Evolutionary conservation across 2,888 invertebrate genomes (phyloP).

Genomic region (Chaitophorus viminalis): DNA sequence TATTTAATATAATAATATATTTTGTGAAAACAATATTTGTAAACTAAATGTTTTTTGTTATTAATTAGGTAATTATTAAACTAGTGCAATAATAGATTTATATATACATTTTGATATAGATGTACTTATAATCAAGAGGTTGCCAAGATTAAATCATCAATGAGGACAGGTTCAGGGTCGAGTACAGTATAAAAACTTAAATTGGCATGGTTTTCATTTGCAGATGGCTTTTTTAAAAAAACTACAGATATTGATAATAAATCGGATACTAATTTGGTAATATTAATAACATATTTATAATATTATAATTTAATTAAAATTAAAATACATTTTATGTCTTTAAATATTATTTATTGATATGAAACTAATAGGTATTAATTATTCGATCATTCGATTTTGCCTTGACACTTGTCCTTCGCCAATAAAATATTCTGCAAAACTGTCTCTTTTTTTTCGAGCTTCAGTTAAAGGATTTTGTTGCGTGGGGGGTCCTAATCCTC

Average conservation of each 20-base stretch:
- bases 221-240: conserved; percentile 42
- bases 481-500: not conserved
- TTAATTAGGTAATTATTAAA: not conserved
- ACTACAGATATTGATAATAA: not conserved
- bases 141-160: conserved; percentile 24
- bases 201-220: conserved; percentile 28
- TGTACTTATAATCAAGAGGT: conserved; percentile 30
- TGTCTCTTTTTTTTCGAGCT: conserved; percentile 16
- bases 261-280: conserved; percentile 8
- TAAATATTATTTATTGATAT: not conserved
- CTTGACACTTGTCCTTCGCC: conserved; percentile 5
- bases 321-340: conserved; percentile 11
- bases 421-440: conserved; percentile 28
- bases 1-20: not conserved
- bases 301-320: conserved; percentile 17
- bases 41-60: not conserved
- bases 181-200: conserved; percentile 18
- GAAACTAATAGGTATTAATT: not conserved
- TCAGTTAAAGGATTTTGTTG: conserved; percentile 7
- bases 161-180: conserved; percentile 27
- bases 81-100: not conserved
- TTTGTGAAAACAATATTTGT: not conserved
- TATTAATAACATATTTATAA: conserved; percentile 29
- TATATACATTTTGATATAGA: not conserved
- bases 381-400: conserved; percentile 18